Evolutionary conservation across 2,113 vertebrate genomes (phyloP).

Genomic region (Capricornis sumatraensis): DNA sequence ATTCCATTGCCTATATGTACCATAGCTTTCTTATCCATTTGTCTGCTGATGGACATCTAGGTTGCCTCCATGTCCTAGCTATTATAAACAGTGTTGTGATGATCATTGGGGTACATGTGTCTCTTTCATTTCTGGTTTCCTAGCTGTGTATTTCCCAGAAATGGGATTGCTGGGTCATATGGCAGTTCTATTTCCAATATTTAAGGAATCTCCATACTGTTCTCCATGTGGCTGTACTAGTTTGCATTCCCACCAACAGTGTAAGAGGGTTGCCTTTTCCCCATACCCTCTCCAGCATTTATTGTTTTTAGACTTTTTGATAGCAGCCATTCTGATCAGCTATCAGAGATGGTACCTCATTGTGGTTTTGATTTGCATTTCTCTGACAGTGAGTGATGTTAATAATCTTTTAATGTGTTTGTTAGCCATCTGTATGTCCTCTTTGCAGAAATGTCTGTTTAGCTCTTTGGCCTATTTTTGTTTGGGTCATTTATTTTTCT

Average conservation of each 20-base stretch:
- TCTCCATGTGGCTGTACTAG: background rate
- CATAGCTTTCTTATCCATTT: background rate
- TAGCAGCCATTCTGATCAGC: background rate
- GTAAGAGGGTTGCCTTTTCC: background rate
- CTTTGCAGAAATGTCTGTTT: background rate
- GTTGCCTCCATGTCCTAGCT: background rate
- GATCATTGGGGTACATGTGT: background rate
- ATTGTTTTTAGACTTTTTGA: background rate
- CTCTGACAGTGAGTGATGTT: background rate
- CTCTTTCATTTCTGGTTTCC: background rate
- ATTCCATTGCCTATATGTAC: background rate
- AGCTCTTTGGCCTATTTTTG: background rate
- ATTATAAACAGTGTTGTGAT: background rate
- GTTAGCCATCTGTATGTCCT: background rate
- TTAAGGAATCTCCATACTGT: background rate
- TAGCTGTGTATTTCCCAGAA: background rate
- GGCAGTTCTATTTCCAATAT: background rate
- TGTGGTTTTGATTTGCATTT: background rate
- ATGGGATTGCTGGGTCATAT: background rate
- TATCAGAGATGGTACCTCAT: background rate
- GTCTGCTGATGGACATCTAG: background rate
- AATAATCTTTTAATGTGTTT: background rate
- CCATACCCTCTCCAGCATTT: background rate
- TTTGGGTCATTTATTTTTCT: background rate
- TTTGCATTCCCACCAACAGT: background rate